These are phyloP conservation scores for Melanitta fusca DNA, from an alignment of 2,797 vertebrate genomes.

Conservation along the genomic window DNA sequence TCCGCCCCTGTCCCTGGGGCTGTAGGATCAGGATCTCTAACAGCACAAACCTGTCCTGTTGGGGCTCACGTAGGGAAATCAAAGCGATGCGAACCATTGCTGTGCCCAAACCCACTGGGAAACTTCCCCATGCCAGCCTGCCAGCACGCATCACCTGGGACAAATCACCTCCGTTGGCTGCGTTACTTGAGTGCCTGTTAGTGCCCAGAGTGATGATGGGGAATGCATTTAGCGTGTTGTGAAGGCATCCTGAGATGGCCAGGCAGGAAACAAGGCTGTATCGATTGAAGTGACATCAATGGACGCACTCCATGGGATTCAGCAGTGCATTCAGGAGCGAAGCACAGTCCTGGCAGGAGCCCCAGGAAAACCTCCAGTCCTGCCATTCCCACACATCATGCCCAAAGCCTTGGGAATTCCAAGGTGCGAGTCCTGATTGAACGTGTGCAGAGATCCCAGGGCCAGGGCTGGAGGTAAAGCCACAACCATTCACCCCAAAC, in stretches of 20 bases:
- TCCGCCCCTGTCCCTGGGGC: neutral
- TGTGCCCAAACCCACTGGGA: neutral
- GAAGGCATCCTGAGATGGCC: neutral
- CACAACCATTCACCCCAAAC: neutral
- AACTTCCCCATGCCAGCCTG: neutral
- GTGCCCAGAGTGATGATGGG: neutral
- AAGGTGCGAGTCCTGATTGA: neutral
- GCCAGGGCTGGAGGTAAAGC: neutral
- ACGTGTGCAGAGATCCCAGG: accelerated
- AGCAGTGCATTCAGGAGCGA: neutral
- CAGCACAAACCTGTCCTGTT: accelerated
- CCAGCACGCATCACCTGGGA: neutral
- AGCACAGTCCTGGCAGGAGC: neutral
- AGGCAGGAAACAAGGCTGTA: neutral
- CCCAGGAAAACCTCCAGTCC: neutral
- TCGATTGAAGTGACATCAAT: neutral
- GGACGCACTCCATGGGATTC: neutral
- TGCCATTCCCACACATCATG: neutral
- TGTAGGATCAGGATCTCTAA: neutral
- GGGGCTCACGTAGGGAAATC: neutral
- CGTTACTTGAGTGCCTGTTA: neutral
- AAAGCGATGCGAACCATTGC: neutral
- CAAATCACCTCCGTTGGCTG: neutral
- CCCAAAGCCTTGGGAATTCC: neutral
- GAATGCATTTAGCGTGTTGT: neutral